Evolutionary conservation across 1,140 invertebrate genomes (phyloP).

Genomic region (Diorhabda elongata): DNA sequence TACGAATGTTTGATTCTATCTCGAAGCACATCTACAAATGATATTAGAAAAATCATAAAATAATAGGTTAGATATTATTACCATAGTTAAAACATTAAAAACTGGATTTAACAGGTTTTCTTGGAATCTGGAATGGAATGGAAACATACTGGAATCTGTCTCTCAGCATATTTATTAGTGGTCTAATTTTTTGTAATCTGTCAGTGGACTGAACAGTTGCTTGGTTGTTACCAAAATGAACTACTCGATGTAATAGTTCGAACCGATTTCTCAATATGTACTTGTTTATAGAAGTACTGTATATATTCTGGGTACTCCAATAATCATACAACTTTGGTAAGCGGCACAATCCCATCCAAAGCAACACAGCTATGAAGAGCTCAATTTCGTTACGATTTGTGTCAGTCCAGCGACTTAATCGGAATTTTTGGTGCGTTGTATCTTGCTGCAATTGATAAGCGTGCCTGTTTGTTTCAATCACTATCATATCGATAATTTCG

Average conservation of each 20-base stretch:
- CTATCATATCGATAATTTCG: slow-evolving; percentile 5
- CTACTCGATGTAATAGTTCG: slow-evolving; percentile 30
- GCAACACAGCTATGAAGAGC: slow-evolving; percentile 1
- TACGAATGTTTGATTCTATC: too few relatives aligned
- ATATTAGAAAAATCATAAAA: too few relatives aligned
- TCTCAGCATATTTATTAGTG: slow-evolving; percentile 24
- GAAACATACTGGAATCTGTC: slow-evolving; percentile 24
- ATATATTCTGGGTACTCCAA: slow-evolving; percentile 23
- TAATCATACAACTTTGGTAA: slow-evolving; percentile 19
- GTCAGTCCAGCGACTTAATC: background rate
- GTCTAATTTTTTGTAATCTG: slow-evolving; percentile 31
- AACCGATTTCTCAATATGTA: slow-evolving; percentile 35
- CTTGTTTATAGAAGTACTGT: slow-evolving; percentile 23
- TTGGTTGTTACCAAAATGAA: slow-evolving; percentile 35
- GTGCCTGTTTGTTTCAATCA: slow-evolving; percentile 6
- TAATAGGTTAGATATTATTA: too few relatives aligned
- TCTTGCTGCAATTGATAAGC: background rate
- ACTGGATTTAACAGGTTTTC: too few relatives aligned
- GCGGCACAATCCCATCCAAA: slow-evolving; percentile 16
- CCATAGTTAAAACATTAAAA: too few relatives aligned
- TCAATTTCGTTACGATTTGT: slow-evolving; percentile 5
- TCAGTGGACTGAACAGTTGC: slow-evolving; percentile 21
- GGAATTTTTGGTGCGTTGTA: background rate
- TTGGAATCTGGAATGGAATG: too few relatives aligned
- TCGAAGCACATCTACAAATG: too few relatives aligned